These are phyloP conservation scores for Scaeva pyrastri DNA, from an alignment of 2,888 invertebrate genomes.

Conservation along the genomic window DNA sequence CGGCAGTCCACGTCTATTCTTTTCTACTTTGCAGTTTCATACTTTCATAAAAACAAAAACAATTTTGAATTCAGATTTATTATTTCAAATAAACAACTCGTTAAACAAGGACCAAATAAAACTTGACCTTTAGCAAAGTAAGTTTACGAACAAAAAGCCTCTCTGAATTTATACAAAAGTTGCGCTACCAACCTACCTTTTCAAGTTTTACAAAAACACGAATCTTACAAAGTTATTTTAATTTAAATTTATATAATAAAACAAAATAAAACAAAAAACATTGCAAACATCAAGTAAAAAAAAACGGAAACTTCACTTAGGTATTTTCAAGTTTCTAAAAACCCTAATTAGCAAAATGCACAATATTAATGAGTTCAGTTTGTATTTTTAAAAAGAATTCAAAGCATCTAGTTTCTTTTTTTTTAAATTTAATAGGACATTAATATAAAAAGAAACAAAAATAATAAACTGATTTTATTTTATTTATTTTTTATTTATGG, in stretches of 20 bases:
- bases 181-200: neutral
- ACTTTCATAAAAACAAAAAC: too few species aligned
- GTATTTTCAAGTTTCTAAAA: neutral
- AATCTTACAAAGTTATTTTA: neutral
- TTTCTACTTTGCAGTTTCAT: too few species aligned
- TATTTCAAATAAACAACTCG: neutral
- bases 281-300: neutral
- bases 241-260: neutral
- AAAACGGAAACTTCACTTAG: neutral
- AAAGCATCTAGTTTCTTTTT: neutral
- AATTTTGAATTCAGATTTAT: neutral
- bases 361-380: constrained; percentile 7
- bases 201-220: neutral
- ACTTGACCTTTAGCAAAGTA: neutral
- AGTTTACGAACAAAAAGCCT: neutral
- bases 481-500: neutral
- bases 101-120: neutral
- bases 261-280: neutral
- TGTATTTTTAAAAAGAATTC: neutral
- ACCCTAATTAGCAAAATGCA: neutral
- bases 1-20: too few species aligned
- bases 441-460: neutral
- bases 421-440: neutral
- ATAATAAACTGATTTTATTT: neutral
- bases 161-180: neutral